These are phyloP conservation scores for Chrysaora quinquecirrha DNA, from an alignment of 30 jellyfish, hydroid and myxozoan species.

Conservation along the genomic window DNA sequence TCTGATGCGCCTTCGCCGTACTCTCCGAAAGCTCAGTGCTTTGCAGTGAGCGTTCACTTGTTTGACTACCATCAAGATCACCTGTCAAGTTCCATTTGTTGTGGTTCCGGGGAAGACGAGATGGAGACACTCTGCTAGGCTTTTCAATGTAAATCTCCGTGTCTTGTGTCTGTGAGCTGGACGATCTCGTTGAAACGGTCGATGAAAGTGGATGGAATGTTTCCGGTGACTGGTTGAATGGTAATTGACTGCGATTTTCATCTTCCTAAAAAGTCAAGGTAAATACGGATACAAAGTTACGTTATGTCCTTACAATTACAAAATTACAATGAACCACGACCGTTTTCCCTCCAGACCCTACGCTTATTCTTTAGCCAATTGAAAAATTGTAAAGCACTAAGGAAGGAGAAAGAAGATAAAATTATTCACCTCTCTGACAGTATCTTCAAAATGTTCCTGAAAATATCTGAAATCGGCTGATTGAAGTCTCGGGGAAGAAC, in stretches of 20 bases:
- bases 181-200: constrained; percentile 41
- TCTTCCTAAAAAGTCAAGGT: not conserved
- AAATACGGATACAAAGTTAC: not conserved
- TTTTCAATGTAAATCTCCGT: constrained; percentile 43
- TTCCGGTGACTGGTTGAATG: constrained; percentile 70
- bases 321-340: no score
- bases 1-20: not conserved
- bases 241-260: not conserved
- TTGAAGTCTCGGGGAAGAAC: constrained; percentile 18
- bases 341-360: no score
- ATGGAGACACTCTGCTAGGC: not conserved
- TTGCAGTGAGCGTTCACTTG: no score
- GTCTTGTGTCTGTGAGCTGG: constrained; percentile 35
- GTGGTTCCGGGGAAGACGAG: no score
- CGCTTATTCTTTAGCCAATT: no score
- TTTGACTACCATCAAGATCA: no score
- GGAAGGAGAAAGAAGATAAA: no score
- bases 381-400: no score
- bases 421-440: constrained; percentile 9
- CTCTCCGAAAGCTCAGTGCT: no score
- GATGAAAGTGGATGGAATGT: constrained; percentile 57
- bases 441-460: constrained; percentile 1
- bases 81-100: no score
- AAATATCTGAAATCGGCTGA: constrained; percentile 4
- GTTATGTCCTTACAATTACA: no score